These are phyloP conservation scores for Malurus alboscapulatus DNA, from an alignment of 2,113 vertebrate species.

Conservation along the genomic window DNA sequence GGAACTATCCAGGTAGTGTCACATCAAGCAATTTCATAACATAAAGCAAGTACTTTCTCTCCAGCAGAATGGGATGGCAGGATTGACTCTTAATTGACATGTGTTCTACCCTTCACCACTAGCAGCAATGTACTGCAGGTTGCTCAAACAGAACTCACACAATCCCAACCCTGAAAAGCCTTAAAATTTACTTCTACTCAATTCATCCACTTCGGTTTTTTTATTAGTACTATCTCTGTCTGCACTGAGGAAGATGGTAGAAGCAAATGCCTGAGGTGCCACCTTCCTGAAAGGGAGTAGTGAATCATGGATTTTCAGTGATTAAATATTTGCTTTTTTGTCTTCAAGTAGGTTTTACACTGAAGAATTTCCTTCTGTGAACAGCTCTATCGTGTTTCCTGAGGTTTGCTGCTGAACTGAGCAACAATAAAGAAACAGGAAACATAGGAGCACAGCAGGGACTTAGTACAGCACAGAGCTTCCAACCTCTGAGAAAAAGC, in stretches of 20 bases:
- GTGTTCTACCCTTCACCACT: neutral
- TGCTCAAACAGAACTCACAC: neutral
- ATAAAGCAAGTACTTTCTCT: neutral
- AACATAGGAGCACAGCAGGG: neutral
- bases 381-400: neutral
- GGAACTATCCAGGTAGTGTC: neutral
- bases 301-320: neutral
- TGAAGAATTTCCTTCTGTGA: neutral
- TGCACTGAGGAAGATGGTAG: neutral
- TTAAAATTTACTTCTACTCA: neutral
- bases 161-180: neutral
- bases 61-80: neutral
- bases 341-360: neutral
- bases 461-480: neutral
- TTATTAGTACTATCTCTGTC: neutral
- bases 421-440: neutral
- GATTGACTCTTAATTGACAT: neutral
- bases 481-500: neutral
- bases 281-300: neutral
- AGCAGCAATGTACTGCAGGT: neutral
- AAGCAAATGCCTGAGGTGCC: neutral
- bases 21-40: neutral
- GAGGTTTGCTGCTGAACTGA: slow-evolving; percentile 10
- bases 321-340: neutral
- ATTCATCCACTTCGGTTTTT: neutral